phyloP scores from a whole-genome alignment of 2,113 vertebrate species.

The Alosa alosa region DNA sequence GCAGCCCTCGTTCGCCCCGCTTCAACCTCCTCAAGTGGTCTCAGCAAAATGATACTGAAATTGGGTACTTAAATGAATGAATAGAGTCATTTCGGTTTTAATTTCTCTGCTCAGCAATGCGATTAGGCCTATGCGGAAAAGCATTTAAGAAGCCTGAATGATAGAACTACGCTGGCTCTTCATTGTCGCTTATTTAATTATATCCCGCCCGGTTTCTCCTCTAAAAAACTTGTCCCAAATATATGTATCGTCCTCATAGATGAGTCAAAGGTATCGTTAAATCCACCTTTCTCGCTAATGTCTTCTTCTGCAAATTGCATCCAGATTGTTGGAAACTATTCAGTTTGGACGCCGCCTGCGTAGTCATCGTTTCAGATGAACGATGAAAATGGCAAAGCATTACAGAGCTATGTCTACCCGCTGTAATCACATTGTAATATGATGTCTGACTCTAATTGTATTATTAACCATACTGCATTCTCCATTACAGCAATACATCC shows the following conservation, averaged over 20 bases:
- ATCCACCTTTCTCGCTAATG: background rate
- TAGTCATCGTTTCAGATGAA: background rate
- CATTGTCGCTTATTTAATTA: background rate
- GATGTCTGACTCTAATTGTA: background rate
- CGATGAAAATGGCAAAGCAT: background rate
- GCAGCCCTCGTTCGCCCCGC: background rate
- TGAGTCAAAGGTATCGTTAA: background rate
- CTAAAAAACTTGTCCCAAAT: background rate
- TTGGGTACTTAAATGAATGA: slow-evolving; percentile 14
- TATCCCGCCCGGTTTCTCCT: background rate
- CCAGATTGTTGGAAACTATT: background rate
- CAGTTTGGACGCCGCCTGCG: background rate
- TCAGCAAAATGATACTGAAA: background rate
- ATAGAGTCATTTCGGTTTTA: slow-evolving; percentile 11
- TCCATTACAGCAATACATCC: background rate
- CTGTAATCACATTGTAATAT: background rate
- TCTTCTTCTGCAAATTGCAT: background rate
- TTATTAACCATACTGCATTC: background rate
- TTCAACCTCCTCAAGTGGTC: background rate
- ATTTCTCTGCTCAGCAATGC: background rate
- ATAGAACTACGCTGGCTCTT: background rate
- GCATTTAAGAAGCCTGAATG: background rate
- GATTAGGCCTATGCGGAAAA: background rate
- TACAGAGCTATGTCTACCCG: background rate
- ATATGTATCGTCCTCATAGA: background rate